Conservation (phyloP, 2,888 invertebrate species). For the Idaea aversata region DNA sequence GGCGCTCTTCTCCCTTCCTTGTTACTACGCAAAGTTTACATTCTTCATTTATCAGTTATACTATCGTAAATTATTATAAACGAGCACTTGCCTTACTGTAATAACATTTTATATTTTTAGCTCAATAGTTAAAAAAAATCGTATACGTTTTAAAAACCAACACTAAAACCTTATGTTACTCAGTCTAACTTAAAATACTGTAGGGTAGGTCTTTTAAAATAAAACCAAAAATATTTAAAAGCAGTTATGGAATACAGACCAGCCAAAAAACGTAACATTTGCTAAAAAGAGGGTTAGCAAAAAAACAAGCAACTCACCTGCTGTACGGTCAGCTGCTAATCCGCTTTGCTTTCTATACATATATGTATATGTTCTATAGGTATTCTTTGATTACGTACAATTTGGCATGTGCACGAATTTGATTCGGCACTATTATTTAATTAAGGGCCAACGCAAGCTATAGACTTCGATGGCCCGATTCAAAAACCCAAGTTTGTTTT, state of each 20-base stretch:
- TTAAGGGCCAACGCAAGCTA: conserved; percentile 11
- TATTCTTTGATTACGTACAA: conserved; percentile 4
- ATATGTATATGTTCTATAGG: not conserved
- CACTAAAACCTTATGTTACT: not conserved
- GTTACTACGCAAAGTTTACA: not conserved
- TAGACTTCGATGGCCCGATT: not conserved
- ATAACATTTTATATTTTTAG: not conserved
- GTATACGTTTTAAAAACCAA: not conserved
- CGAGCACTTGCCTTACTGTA: not conserved
- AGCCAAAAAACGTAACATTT: not conserved
- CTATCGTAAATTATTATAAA: not conserved
- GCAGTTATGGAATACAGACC: not conserved
- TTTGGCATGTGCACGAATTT: conserved; percentile 27
- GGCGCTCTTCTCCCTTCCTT: not conserved
- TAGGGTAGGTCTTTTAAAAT: not conserved
- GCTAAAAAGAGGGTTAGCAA: not conserved
- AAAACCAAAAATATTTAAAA: not conserved
- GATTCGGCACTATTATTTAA: conserved; percentile 18
- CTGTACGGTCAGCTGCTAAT: conserved; percentile 13
- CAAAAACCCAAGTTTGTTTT: no score
- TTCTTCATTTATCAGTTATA: not conserved
- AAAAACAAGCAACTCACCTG: conserved; percentile 19
- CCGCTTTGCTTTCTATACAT: not conserved
- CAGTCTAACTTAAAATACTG: not conserved
- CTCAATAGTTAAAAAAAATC: no score